Evolutionary conservation across 2,888 invertebrate species (phyloP).

Genomic region (Diplazon laetatorius): DNA sequence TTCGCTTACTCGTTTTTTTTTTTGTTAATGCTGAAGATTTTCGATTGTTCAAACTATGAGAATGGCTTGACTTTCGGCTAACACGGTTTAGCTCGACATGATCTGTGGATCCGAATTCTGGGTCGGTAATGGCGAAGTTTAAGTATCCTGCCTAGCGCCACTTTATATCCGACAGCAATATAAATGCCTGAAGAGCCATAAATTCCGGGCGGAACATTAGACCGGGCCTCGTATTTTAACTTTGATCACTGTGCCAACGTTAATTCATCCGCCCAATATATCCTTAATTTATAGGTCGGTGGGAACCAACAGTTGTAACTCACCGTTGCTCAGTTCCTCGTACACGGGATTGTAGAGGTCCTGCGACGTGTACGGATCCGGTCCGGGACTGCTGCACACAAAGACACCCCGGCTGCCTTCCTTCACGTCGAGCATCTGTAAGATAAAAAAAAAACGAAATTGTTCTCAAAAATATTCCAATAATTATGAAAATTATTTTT

Average conservation of each 20-base stretch:
- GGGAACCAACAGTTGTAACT: conserved; percentile 78
- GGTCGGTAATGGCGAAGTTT: not conserved
- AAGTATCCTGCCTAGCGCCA: conserved; percentile 17
- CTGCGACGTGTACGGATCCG: conserved; percentile 86
- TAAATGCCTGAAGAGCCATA: conserved; percentile 24
- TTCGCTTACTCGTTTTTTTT: too few species aligned
- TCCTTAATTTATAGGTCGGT: conserved; percentile 18
- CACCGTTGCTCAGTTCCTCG: conserved; percentile 90
- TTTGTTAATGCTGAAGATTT: not conserved
- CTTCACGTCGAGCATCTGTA: conserved; percentile 80
- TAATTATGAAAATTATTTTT: not conserved
- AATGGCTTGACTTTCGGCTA: not conserved
- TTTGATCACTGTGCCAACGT: conserved; percentile 21
- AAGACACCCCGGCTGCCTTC: conserved; percentile 78
- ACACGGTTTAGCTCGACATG: conserved; percentile 8
- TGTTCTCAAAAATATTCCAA: not conserved
- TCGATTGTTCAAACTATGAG: not conserved
- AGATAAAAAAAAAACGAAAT: conserved; percentile 44
- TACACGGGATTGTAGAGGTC: conserved; percentile 91
- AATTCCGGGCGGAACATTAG: conserved; percentile 18
- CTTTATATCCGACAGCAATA: conserved; percentile 29
- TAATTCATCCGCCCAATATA: conserved; percentile 26
- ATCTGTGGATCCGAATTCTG: conserved; percentile 16
- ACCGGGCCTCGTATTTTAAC: conserved; percentile 15
- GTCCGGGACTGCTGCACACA: conserved; percentile 85